Evolutionary conservation across 53 echinoderm and acorn worm genomes (phyloP).

Genomic region (Astropecten irregularis): DNA sequence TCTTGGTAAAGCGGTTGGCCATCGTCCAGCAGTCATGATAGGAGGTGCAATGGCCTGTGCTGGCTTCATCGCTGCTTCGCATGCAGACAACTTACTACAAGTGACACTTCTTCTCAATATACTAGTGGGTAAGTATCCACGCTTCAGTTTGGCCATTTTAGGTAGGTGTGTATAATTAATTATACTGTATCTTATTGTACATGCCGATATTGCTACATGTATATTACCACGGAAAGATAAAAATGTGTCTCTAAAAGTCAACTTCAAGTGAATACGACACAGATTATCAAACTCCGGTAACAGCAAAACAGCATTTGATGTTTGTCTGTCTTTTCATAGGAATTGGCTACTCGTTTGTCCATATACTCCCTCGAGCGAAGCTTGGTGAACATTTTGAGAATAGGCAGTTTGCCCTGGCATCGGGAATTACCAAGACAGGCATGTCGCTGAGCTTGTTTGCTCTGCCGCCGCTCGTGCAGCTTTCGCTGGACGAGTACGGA

Average conservation of each 20-base stretch:
- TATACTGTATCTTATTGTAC: too few species aligned
- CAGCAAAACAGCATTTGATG: too few species aligned
- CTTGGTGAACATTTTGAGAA: slow-evolving; percentile 3
- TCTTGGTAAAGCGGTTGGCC: neutral
- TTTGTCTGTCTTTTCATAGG: too few species aligned
- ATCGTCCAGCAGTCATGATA: neutral
- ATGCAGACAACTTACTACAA: neutral
- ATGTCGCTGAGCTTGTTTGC: neutral
- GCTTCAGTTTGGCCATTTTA: too few species aligned
- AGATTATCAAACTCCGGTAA: too few species aligned
- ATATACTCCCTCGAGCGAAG: neutral
- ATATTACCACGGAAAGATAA: too few species aligned
- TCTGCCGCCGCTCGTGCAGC: neutral
- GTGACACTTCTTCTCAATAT: neutral
- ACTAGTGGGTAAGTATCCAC: neutral
- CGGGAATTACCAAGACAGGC: neutral
- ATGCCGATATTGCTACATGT: too few species aligned
- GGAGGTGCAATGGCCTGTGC: neutral
- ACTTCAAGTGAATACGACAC: too few species aligned
- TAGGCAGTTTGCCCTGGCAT: neutral
- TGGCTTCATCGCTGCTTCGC: neutral
- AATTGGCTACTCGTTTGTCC: too few species aligned
- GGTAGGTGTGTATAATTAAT: too few species aligned
- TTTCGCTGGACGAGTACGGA: neutral
- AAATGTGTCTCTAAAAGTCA: too few species aligned